phyloP scores from a whole-genome alignment of 2,888 invertebrate species.

The Cerastis rubricosa region DNA sequence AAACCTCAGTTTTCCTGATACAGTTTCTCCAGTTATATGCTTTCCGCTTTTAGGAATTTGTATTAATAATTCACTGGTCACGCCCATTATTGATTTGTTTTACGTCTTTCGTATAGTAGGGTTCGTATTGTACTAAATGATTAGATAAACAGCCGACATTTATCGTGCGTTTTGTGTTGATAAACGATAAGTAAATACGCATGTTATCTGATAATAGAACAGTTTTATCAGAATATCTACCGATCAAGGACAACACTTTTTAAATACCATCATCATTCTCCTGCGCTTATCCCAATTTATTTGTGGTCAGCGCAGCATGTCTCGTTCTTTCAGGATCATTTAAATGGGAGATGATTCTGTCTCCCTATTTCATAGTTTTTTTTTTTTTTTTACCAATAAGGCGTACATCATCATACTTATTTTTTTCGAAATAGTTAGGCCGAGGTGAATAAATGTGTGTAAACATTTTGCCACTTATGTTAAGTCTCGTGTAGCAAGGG shows the following conservation, averaged over 20 bases:
- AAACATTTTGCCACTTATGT: background rate
- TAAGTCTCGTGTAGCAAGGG: background rate
- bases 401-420: background rate
- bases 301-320: background rate
- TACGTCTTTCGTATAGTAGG: conserved; percentile 14
- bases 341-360: background rate
- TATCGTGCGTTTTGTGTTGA: background rate
- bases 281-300: background rate
- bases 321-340: background rate
- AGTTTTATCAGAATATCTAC: background rate
- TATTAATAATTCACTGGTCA: conserved; percentile 69
- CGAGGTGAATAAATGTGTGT: background rate
- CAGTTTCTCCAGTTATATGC: conserved; percentile 54
- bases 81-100: conserved; percentile 58
- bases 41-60: conserved; percentile 19
- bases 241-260: background rate
- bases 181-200: conserved; percentile 5
- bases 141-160: background rate
- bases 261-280: background rate
- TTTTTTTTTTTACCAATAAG: too few relatives aligned
- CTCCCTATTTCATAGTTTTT: background rate
- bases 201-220: background rate
- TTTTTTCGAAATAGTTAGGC: background rate
- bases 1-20: conserved; percentile 66
- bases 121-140: background rate